Conservation (phyloP, 2,797 vertebrate species). For the Centroberyx gerrardi region DNA sequence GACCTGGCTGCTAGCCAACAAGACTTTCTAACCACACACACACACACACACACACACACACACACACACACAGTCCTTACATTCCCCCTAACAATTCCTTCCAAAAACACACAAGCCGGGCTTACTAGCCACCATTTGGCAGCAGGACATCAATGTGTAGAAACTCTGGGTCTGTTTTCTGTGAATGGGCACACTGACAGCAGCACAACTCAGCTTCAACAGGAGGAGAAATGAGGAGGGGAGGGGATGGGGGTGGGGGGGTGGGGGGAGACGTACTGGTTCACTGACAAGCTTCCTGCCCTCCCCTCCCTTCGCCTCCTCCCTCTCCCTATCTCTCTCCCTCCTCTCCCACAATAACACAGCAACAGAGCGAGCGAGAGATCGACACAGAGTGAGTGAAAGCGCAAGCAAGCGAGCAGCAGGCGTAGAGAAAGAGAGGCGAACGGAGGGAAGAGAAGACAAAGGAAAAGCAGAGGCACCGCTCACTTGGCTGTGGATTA, state of each 20-base stretch:
- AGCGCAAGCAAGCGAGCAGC: constrained; percentile 10
- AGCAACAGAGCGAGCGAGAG: constrained; percentile 20
- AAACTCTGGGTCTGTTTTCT: constrained; percentile 16
- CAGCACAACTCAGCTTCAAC: constrained; percentile 10
- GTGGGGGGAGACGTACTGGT: not conserved
- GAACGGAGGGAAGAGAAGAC: constrained; percentile 45
- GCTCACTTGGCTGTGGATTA: constrained; percentile 46
- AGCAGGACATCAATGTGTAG: not conserved
- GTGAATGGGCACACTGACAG: constrained; percentile 39
- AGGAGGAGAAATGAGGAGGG: not conserved
- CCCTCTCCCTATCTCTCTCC: not conserved
- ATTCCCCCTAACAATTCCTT: not conserved
- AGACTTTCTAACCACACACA: constrained; percentile 3
- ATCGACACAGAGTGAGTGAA: not conserved
- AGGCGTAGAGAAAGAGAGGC: constrained; percentile 29
- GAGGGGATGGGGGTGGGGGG: not conserved
- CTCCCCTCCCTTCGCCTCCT: not conserved
- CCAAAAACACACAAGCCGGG: constrained; percentile 11
- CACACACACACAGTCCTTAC: constrained; percentile 6
- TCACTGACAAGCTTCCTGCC: constrained; percentile 40
- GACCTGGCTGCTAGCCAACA: constrained; percentile 31
- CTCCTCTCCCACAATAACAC: constrained; percentile 47
- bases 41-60: constrained; percentile 17
- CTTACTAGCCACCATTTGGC: not conserved
- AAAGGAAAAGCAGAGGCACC: constrained; percentile 49